A percentile compares a stretch with the other conserved stretches of the same genome.
Conservation (phyloP, 2,797 vertebrate species). For the Buceros bicornis region DNA sequence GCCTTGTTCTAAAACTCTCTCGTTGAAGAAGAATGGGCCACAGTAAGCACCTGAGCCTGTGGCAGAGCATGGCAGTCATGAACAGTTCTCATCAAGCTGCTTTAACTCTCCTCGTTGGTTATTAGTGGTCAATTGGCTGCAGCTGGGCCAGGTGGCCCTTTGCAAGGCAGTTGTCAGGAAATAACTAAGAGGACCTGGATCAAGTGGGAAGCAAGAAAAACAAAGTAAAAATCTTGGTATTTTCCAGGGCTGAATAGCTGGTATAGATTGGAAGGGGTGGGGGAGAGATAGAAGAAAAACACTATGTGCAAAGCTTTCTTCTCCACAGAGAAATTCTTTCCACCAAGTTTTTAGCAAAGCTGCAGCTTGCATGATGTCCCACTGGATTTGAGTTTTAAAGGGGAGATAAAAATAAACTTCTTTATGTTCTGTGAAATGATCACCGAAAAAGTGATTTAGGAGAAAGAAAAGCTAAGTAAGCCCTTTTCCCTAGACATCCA, state of each 20-base stretch:
- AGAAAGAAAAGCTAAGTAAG: background rate
- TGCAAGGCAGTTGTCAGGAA: background rate
- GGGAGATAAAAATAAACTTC: slow-evolving; percentile 7
- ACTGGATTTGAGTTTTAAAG: background rate
- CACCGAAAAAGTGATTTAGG: slow-evolving; percentile 11
- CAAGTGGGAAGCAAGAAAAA: background rate
- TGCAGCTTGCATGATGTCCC: background rate
- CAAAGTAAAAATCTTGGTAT: background rate
- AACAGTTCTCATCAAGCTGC: background rate
- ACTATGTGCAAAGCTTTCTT: background rate
- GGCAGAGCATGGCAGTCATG: background rate
- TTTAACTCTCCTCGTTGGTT: background rate
- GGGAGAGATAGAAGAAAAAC: background rate
- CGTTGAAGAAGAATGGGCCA: background rate
- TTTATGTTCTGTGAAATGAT: background rate
- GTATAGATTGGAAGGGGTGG: background rate
- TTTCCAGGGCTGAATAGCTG: background rate
- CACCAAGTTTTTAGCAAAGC: background rate
- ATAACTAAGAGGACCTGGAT: background rate
- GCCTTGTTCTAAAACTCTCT: background rate
- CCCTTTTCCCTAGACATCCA: background rate
- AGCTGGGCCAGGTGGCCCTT: background rate
- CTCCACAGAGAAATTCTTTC: background rate
- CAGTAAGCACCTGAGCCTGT: background rate
- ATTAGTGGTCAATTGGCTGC: background rate